Conservation (phyloP, 1,140 invertebrate species). For the Ceratina calcarata region DNA sequence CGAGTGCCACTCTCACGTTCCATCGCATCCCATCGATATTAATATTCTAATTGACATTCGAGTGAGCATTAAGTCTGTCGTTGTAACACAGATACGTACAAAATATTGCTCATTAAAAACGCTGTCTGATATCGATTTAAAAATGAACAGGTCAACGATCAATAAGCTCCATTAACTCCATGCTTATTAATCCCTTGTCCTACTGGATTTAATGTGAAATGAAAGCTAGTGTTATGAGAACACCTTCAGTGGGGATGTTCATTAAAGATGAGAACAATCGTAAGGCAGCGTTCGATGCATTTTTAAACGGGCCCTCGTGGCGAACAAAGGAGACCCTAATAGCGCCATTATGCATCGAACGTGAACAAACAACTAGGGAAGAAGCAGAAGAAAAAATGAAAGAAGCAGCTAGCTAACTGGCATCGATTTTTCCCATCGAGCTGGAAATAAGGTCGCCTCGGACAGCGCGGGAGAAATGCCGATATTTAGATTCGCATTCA, state of each 20-base stretch:
- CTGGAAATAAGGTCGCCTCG: slow-evolving; percentile 38
- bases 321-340: slow-evolving; percentile 21
- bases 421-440: slow-evolving; percentile 34
- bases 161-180: too few relatives aligned
- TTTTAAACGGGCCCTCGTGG: slow-evolving; percentile 13
- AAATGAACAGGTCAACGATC: too few relatives aligned
- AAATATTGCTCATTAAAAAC: too few relatives aligned
- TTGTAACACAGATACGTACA: not conserved
- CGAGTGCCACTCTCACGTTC: too few relatives aligned
- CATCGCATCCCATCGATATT: not conserved
- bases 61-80: too few relatives aligned
- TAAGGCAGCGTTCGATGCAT: slow-evolving; percentile 10
- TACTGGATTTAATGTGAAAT: too few relatives aligned
- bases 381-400: not conserved
- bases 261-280: not conserved
- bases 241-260: not conserved
- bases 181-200: too few relatives aligned
- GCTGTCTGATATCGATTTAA: too few relatives aligned
- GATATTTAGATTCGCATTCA: slow-evolving; percentile 43
- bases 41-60: not conserved
- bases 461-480: slow-evolving; percentile 17
- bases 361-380: not conserved
- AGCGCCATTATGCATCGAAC: slow-evolving; percentile 14
- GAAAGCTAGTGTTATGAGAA: too few relatives aligned
- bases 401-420: not conserved